phyloP scores from a whole-genome alignment of 1,140 invertebrate genomes.

The Telenomus remus region DNA sequence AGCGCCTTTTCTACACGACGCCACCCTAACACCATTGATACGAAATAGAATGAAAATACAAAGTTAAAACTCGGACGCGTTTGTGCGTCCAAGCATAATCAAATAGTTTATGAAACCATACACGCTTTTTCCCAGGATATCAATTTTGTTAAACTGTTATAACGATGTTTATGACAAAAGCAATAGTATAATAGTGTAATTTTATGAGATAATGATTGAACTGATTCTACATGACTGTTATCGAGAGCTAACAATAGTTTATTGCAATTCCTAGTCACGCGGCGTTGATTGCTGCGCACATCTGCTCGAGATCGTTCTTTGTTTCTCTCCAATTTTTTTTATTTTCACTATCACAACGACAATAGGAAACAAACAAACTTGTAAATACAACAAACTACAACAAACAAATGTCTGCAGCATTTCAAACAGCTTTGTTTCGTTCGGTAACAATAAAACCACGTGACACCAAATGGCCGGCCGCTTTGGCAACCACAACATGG shows the following conservation, averaged over 20 bases:
- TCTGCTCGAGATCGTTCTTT: constrained; percentile 34
- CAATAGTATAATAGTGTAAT: constrained; percentile 71
- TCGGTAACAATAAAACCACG: too few species aligned
- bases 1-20: constrained; percentile 55
- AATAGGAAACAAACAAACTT: constrained; percentile 35
- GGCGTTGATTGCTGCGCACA: constrained; percentile 49
- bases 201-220: constrained; percentile 57
- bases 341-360: constrained; percentile 38
- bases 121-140: constrained; percentile 59
- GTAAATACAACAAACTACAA: constrained; percentile 17
- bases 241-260: constrained; percentile 64
- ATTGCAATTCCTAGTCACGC: constrained; percentile 56
- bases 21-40: constrained; percentile 35
- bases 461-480: too few species aligned
- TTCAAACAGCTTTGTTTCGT: too few species aligned
- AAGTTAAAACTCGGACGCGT: background rate
- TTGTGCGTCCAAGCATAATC: background rate
- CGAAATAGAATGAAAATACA: constrained; percentile 21
- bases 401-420: background rate
- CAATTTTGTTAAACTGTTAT: constrained; percentile 73
- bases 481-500: too few species aligned
- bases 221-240: constrained; percentile 57
- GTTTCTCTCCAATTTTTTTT: constrained; percentile 21
- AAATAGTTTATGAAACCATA: constrained; percentile 10
- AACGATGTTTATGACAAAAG: constrained; percentile 72